Base-by-base conservation (phyloP, 2,888 invertebrate species). In the Chydorus sphaericus region DNA sequence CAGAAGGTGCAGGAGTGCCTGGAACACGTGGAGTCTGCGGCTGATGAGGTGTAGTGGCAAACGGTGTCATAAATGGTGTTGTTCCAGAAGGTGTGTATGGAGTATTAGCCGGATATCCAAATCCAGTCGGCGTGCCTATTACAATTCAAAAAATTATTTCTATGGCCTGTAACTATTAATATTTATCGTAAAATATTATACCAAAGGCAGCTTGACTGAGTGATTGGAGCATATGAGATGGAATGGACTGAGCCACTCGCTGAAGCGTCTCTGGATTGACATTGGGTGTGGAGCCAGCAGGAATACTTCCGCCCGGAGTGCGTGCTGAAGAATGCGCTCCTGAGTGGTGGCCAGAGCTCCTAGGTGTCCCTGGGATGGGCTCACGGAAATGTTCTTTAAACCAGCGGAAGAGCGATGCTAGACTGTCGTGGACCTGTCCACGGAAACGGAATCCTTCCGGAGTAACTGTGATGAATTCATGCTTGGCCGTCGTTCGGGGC, bases 311-410 rank as follows among this genome's bases (percentile, higher is more conserved):
- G 48, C 69, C 71, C 6, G 73, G 72, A 2, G 68, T 68, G 30
- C 63, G 63, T 48, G 59, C 63, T 30, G 61, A 59, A 11, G 61
- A 62, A 23, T 28, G 4, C 63, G 61, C 37, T 62, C 60, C 26
- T 62, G 63, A 30, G 63, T 62, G 56, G 62, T 59, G 48, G 52
- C 33, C 36, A 1, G 85, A 83, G 10, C 86, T 85, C 55, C 82
- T 80, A 1, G 80, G 85, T 5, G 85, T 85, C 23, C 77, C 76
- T 0, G 87, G 86, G 51, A 87, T 77, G 0, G 93, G 89, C 66
- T 96, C 94, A 61, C 90, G 75, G 74, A 92, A 98, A 69, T 98
- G 93, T 70, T 92, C 91, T 68, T 99, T 99, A 71, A 98, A 98
- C 96, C 96, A 98, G 59, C 85, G 83, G 64, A 99, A 78, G 58